Base-by-base conservation (phyloP, 1,140 invertebrate genomes). In the Rhopalosiphum maidis region DNA sequence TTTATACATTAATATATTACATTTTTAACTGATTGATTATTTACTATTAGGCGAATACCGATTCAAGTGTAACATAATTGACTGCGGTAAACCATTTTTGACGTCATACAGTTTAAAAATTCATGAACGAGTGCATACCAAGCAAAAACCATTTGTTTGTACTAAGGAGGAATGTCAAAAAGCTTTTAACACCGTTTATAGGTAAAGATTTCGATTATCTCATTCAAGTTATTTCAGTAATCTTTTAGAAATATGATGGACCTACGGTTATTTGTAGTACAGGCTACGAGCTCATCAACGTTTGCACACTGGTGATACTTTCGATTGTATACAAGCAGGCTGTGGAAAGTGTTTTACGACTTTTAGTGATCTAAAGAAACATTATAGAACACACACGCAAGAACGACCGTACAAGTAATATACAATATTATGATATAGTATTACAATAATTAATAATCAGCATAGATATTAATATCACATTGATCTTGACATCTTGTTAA, bases 31-130 rank as follows among this genome's bases (percentile, higher is more conserved):
- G 18, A n/a, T 87, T 51, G 1, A 87, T n/a, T 87, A 55, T 89
- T 55, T 23, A 35, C 1, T 77, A 6, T 43, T 96, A 99, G 98
- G 98, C 95, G 98, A 99, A 96, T 99, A 98, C 96, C 97, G 97
- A 94, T 99, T 99, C 96, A 97, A 98, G 95, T 99, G 98, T 95
- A 96, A 97, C 51, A 97, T 98, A 95, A 96, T 97, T 93, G 97
- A 96, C 94, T 99, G 99, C 96, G 97, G 97, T 83, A 99, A 99
- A 96, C 97, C 98, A 90, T 99, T 99, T 96, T 96, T 99, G 43
- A 99, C 98, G 23, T 99, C 97, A 55, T 99, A 99, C 96, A 98
- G 98, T 95, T 96, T 99, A 93, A 99, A 99, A 96, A 98, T 99
- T 94, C 99, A 99, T 95, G 97, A 98, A 93, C 96, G 98, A 94